A percentile compares a stretch with the other conserved stretches of the same genome.
Conservation (phyloP, 2,113 vertebrate species). For the Hiodon alosoides region DNA sequence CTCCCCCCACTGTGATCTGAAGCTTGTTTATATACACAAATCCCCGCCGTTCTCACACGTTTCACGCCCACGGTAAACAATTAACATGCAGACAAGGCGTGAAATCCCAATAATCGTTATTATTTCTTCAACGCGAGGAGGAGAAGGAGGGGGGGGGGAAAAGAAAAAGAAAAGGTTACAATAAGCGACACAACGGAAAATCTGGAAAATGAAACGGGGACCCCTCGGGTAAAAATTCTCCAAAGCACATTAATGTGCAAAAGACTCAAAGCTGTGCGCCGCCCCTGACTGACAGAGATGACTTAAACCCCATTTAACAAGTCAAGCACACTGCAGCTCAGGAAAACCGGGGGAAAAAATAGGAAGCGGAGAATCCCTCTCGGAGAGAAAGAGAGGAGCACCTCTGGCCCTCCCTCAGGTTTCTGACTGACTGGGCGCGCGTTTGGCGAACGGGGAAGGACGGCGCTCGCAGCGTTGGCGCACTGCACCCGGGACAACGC, state of each 20-base stretch:
- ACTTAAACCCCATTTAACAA: conserved; percentile 68
- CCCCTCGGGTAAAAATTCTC: conserved; percentile 63
- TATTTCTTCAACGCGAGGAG: conserved; percentile 45
- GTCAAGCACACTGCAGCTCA: conserved; percentile 58
- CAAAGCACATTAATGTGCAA: conserved; percentile 70
- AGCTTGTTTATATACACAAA: conserved; percentile 66
- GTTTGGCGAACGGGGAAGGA: conserved; percentile 37
- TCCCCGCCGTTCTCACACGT: conserved; percentile 63
- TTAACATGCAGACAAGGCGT: conserved; percentile 70
- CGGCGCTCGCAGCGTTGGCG: conserved; percentile 42
- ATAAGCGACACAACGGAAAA: conserved; percentile 44
- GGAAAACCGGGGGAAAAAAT: conserved; percentile 39
- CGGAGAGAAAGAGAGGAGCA: conserved; percentile 43
- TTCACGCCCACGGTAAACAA: conserved; percentile 69
- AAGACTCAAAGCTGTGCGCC: conserved; percentile 66
- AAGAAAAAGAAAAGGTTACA: conserved; percentile 56
- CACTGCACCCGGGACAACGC: conserved; percentile 30
- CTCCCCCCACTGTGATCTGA: conserved; percentile 50
- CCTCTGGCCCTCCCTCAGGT: conserved; percentile 7
- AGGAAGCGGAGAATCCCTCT: background rate
- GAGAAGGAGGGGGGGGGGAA: conserved; percentile 42
- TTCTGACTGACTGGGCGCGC: conserved; percentile 42
- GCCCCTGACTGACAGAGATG: conserved; percentile 67
- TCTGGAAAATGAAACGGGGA: conserved; percentile 38
- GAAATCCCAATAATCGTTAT: conserved; percentile 69